Percentiles rank a stretch among this genome's conserved stretches.
phyloP scores from a whole-genome alignment of 2,797 vertebrate species.

The Protonibea diacanthus region DNA sequence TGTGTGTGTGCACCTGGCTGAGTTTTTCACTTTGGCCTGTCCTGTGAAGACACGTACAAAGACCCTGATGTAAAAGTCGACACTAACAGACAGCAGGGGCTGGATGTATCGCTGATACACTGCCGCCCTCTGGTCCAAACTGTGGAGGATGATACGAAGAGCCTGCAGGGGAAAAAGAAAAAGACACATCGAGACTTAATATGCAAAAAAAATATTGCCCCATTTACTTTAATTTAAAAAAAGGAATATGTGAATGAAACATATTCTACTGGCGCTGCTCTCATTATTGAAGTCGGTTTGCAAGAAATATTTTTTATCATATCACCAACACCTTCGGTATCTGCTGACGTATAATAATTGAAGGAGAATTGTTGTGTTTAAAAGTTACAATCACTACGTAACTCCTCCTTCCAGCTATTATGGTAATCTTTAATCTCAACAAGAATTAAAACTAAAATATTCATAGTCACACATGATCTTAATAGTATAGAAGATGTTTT shows the following conservation, averaged over 20 bases:
- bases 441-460: not conserved
- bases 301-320: too few species aligned
- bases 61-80: constrained; percentile 93
- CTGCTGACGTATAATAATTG: not conserved
- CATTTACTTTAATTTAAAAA: not conserved
- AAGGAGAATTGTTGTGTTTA: not conserved
- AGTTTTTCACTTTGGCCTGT: constrained; percentile 92
- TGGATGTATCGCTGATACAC: constrained; percentile 93
- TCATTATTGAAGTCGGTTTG: not conserved
- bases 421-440: not conserved
- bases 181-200: not conserved
- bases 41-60: constrained; percentile 91
- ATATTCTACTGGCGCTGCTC: not conserved
- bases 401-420: not conserved
- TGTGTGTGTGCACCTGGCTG: constrained; percentile 86
- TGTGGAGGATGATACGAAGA: constrained; percentile 92
- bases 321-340: not conserved
- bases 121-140: constrained; percentile 89
- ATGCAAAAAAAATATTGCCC: too few species aligned
- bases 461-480: not conserved
- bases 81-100: constrained; percentile 91
- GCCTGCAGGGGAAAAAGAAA: constrained; percentile 80
- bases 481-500: too few species aligned
- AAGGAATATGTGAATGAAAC: not conserved
- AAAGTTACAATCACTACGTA: not conserved